These are phyloP conservation scores for Acanthopagrus latus DNA, from an alignment of 2,797 vertebrate genomes.

Conservation along the genomic window DNA sequence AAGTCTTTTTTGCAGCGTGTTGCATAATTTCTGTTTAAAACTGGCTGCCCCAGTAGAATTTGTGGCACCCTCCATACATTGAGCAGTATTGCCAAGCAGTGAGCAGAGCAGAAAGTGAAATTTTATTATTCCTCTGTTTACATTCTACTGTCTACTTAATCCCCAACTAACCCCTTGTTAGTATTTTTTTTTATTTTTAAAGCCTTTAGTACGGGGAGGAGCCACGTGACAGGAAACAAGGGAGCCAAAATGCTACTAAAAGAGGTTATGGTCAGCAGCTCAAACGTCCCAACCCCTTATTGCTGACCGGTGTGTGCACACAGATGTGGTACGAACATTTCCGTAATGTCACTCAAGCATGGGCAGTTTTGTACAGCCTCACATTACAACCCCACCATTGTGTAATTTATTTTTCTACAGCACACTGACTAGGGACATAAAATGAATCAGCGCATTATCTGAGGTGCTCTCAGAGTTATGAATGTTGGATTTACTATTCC, in stretches of 20 bases:
- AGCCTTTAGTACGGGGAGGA: background rate
- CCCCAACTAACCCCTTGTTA: too few species aligned
- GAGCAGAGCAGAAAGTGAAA: too few species aligned
- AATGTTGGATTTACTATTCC: background rate
- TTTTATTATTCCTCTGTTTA: too few species aligned
- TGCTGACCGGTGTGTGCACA: background rate
- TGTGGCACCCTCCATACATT: too few species aligned
- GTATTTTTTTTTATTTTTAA: background rate
- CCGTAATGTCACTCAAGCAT: background rate
- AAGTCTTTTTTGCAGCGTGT: too few species aligned
- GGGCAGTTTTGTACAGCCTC: background rate
- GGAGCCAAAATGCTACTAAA: background rate
- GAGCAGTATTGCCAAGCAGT: too few species aligned
- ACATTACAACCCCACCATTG: background rate
- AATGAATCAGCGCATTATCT: background rate
- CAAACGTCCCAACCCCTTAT: background rate
- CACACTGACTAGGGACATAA: background rate
- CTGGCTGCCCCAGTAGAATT: too few species aligned
- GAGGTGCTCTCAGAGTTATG: background rate
- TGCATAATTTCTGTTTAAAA: too few species aligned
- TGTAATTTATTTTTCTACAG: background rate
- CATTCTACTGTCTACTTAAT: too few species aligned
- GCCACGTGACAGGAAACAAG: background rate
- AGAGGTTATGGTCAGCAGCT: background rate
- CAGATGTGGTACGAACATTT: background rate